Percentiles rank a stretch among this genome's conserved stretches.
Conservation (phyloP, 2,888 invertebrate species). For the Andrena flavipes region DNA sequence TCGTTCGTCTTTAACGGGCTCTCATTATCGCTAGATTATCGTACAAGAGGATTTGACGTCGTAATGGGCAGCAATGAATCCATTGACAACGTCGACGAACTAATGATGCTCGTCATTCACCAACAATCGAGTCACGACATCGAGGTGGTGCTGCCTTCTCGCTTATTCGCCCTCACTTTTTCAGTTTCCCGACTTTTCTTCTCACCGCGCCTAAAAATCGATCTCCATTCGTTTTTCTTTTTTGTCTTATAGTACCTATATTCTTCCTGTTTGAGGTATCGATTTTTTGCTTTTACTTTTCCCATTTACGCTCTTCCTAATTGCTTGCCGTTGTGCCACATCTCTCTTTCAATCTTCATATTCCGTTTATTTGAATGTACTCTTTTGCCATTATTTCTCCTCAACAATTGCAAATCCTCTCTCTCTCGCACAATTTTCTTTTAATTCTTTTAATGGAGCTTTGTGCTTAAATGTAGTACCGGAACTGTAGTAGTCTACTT, state of each 20-base stretch:
- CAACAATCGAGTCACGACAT: conserved; percentile 70
- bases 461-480: too few species aligned
- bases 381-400: not conserved
- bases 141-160: conserved; percentile 48
- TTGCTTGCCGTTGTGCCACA: not conserved
- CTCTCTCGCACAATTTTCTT: not conserved
- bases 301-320: conserved; percentile 9
- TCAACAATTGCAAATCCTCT: not conserved
- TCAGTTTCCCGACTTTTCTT: not conserved
- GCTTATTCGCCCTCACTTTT: conserved; percentile 6
- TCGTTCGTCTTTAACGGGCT: conserved; percentile 75
- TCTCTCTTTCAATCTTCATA: not conserved
- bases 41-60: conserved; percentile 79
- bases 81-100: conserved; percentile 80
- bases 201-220: not conserved
- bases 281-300: conserved; percentile 15
- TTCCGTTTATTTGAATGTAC: not conserved
- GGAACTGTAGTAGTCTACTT: not conserved
- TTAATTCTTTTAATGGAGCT: not conserved
- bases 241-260: too few species aligned
- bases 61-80: conserved; percentile 79
- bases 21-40: conserved; percentile 82
- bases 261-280: not conserved
- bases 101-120: conserved; percentile 79
- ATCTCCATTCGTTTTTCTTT: not conserved